phyloP scores from a whole-genome alignment of 2,113 vertebrate species.

The Alectura lathami region DNA sequence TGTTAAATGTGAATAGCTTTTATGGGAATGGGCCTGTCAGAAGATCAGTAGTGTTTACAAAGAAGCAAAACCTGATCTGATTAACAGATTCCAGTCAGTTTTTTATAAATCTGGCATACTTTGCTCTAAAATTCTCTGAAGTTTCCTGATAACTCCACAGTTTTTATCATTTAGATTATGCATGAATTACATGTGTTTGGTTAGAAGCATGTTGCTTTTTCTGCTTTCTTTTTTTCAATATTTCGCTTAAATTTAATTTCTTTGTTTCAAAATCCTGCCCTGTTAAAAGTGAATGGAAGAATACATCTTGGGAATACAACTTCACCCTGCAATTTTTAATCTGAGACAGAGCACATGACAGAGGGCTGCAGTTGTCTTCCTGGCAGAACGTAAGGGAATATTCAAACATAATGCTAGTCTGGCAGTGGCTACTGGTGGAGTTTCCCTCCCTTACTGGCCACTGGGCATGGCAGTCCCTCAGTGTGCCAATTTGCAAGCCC shows the following conservation, averaged over 20 bases:
- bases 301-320: neutral
- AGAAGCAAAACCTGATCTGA: neutral
- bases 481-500: neutral
- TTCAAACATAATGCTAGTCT: neutral
- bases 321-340: neutral
- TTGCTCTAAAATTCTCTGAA: neutral
- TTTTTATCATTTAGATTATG: neutral
- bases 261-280: neutral
- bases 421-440: neutral
- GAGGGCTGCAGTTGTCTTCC: neutral
- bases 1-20: neutral
- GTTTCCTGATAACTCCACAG: neutral
- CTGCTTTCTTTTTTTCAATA: neutral
- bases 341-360: neutral
- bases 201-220: neutral
- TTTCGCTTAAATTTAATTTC: neutral
- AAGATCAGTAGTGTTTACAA: neutral
- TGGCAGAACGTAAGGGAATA: neutral
- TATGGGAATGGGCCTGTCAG: neutral
- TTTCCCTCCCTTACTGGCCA: neutral
- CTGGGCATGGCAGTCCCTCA: neutral
- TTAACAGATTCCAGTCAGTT: neutral
- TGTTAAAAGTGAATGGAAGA: neutral
- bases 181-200: neutral
- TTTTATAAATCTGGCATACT: neutral